Percentiles rank a stretch among this genome's conserved stretches.
phyloP scores from a whole-genome alignment of 2,113 vertebrate genomes.

The Actenoides lindsayi region DNA sequence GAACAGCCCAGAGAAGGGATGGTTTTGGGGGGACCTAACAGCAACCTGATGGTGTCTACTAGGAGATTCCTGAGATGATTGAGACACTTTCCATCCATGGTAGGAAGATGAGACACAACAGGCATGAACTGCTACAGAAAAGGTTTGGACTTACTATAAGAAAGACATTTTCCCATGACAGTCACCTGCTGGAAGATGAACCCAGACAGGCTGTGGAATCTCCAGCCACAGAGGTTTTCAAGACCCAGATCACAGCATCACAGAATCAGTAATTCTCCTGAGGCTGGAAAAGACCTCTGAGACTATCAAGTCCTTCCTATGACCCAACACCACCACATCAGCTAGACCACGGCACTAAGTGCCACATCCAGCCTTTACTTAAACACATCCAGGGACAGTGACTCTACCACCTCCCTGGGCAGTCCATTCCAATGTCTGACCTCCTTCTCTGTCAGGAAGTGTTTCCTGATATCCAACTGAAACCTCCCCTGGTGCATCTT shows the following conservation, averaged over 20 bases:
- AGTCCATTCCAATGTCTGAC: too few species aligned
- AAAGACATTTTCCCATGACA: fast-evolving
- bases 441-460: too few species aligned
- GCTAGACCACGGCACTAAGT: too few species aligned
- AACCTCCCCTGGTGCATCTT: too few species aligned
- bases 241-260: background rate
- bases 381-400: too few species aligned
- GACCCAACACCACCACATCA: too few species aligned
- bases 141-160: background rate
- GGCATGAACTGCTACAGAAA: background rate
- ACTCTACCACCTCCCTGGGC: too few species aligned
- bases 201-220: background rate
- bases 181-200: background rate
- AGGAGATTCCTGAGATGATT: background rate
- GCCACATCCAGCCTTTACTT: too few species aligned
- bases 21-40: fast-evolving
- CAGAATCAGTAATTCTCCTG: too few species aligned
- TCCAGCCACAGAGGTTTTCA: background rate
- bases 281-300: too few species aligned
- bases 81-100: background rate
- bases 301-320: too few species aligned
- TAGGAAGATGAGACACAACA: background rate
- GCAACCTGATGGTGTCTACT: background rate
- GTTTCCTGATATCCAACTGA: too few species aligned
- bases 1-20: background rate